Percentiles rank a stretch among this genome's conserved stretches.
Conservation (phyloP, 1,140 invertebrate species). For the Grapholita molesta region DNA sequence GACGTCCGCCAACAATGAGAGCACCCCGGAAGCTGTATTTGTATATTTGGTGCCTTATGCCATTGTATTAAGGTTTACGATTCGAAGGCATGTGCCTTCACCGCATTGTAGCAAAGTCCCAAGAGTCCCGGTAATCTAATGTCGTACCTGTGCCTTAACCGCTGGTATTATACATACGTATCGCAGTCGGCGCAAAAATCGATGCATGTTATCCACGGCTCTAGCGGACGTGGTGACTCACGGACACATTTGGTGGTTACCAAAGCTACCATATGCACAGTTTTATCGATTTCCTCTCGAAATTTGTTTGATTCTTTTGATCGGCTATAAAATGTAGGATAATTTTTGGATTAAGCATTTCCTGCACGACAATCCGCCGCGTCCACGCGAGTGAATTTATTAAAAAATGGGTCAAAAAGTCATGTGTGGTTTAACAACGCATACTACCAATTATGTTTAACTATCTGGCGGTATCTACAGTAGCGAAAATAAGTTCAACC, state of each 20-base stretch:
- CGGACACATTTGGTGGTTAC: background rate
- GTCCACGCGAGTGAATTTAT: no score
- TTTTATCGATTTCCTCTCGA: background rate
- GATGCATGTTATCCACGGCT: background rate
- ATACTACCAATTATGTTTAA: no score
- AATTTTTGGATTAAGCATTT: background rate
- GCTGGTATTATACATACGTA: background rate
- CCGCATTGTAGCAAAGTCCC: background rate
- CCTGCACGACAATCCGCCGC: no score
- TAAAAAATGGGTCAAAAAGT: no score
- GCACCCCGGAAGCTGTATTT: constrained; percentile 5
- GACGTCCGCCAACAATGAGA: constrained; percentile 15
- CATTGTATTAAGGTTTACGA: background rate
- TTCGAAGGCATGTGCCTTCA: background rate
- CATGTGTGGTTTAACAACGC: no score
- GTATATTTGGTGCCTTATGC: background rate
- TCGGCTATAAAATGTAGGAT: background rate
- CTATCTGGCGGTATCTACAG: no score
- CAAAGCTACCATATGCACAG: background rate
- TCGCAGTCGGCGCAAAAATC: background rate
- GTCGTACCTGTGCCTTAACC: background rate
- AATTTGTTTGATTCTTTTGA: background rate
- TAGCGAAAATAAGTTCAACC: no score
- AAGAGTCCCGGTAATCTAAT: background rate
- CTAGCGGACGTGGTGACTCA: background rate